phyloP scores from a whole-genome alignment of 2,797 vertebrate genomes.

The Gobionotothen gibberifrons region DNA sequence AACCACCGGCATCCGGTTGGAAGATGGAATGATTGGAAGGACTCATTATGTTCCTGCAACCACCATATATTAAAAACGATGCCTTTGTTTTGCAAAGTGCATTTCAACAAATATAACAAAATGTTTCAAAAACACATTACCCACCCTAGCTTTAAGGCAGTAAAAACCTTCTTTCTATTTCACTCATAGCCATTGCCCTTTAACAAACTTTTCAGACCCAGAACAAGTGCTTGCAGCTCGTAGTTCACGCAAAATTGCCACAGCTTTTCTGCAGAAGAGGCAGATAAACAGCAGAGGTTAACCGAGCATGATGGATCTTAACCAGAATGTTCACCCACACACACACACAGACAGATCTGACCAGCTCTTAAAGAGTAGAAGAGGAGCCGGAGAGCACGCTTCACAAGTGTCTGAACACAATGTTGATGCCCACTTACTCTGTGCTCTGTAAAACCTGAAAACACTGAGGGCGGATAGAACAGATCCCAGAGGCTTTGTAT shows the following conservation, averaged over 20 bases:
- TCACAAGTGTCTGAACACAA: neutral
- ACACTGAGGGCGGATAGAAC: neutral
- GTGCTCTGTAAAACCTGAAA: conserved; percentile 33
- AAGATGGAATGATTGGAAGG: too few species aligned
- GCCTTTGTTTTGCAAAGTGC: too few species aligned
- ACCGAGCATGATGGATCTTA: neutral
- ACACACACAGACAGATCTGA: neutral
- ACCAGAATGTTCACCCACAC: neutral
- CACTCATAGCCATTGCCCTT: neutral
- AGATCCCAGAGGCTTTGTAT: neutral
- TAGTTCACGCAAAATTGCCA: neutral
- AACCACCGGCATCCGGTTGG: too few species aligned
- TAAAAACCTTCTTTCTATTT: neutral
- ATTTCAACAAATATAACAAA: too few species aligned
- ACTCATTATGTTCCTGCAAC: too few species aligned
- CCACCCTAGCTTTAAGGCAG: neutral
- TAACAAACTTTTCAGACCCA: conserved; percentile 6
- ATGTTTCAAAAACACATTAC: too few species aligned
- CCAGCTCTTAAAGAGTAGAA: neutral
- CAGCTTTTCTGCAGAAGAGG: neutral
- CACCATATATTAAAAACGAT: too few species aligned
- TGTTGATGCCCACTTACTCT: neutral
- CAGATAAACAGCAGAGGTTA: conserved; percentile 4
- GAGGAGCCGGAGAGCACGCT: neutral
- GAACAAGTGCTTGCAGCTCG: conserved; percentile 1